Evolutionary conservation across 2,797 vertebrate species (phyloP).

Genomic region (Amniataba percoides): DNA sequence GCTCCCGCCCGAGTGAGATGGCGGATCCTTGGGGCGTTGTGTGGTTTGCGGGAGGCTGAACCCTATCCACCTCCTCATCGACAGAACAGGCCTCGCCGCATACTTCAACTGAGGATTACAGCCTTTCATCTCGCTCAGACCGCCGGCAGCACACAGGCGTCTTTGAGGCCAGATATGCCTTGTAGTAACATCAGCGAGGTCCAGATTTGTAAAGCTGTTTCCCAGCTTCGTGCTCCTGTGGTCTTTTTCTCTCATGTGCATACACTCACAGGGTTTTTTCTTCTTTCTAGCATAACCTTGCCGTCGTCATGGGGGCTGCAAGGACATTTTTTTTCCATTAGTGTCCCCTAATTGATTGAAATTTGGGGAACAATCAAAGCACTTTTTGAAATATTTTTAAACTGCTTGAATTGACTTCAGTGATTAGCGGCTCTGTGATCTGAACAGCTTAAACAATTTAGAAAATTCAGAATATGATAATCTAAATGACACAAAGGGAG

Average conservation of each 20-base stretch:
- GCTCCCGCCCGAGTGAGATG: conserved; percentile 56
- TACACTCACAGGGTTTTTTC: conserved; percentile 8
- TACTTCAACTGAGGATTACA: conserved; percentile 73
- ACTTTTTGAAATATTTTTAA: conserved; percentile 8
- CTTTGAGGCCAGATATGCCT: conserved; percentile 71
- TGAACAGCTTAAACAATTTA: conserved; percentile 16
- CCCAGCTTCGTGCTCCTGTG: conserved; percentile 48
- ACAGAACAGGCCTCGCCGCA: conserved; percentile 60
- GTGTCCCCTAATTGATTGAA: neutral
- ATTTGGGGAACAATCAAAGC: conserved; percentile 9
- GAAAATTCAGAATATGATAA: conserved; percentile 7
- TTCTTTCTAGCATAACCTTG: conserved; percentile 12
- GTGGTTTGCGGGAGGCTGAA: conserved; percentile 53
- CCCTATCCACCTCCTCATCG: conserved; percentile 61
- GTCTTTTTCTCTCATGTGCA: conserved; percentile 35
- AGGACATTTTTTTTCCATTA: conserved; percentile 25
- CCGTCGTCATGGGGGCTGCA: neutral
- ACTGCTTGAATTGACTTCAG: conserved; percentile 9
- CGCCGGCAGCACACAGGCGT: conserved; percentile 66
- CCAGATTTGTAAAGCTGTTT: conserved; percentile 60
- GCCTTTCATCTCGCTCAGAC: conserved; percentile 75
- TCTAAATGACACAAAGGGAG: conserved; percentile 8
- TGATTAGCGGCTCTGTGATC: conserved; percentile 4
- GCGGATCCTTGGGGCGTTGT: conserved; percentile 58
- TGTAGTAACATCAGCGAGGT: conserved; percentile 65